Evolutionary conservation across 2,888 invertebrate genomes (phyloP).

Genomic region (Ephialtes manifestator): DNA sequence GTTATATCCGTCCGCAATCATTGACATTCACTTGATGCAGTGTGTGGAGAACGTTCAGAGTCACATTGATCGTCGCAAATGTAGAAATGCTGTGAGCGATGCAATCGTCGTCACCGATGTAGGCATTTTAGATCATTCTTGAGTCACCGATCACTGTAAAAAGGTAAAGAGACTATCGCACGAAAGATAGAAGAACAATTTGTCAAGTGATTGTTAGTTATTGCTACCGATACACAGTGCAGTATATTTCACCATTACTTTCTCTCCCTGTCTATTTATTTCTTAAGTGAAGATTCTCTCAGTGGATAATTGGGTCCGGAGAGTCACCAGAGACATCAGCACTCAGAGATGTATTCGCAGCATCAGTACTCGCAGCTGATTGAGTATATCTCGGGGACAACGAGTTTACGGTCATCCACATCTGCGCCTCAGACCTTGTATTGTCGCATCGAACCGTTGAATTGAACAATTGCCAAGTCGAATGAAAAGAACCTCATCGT

Average conservation of each 20-base stretch:
- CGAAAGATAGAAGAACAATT: slow-evolving; percentile 7
- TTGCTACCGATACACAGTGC: background rate
- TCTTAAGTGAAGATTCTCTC: slow-evolving; percentile 2
- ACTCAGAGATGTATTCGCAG: background rate
- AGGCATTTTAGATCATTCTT: slow-evolving; percentile 2
- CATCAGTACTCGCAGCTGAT: slow-evolving; percentile 5
- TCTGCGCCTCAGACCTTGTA: slow-evolving; percentile 29
- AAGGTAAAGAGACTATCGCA: background rate
- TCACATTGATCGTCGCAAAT: too few relatives aligned
- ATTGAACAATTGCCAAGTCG: slow-evolving; percentile 81
- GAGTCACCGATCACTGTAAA: slow-evolving; percentile 27
- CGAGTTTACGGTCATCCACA: slow-evolving; percentile 41
- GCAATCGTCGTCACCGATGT: background rate
- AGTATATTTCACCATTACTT: background rate
- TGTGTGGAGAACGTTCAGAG: too few relatives aligned
- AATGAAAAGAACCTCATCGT: slow-evolving; percentile 37
- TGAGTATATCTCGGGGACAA: background rate
- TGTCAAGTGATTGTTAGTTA: background rate
- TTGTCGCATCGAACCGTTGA: slow-evolving; percentile 70
- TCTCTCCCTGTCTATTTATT: slow-evolving; percentile 6
- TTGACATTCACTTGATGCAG: too few relatives aligned
- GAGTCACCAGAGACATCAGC: background rate
- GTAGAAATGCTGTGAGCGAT: too few relatives aligned
- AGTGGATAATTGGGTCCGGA: slow-evolving; percentile 20
- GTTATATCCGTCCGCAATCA: background rate